Percentiles rank a stretch among this genome's conserved stretches.
Evolutionary conservation across 2,113 vertebrate species (phyloP).

Genomic region (Thinocorus orbignyianus): DNA sequence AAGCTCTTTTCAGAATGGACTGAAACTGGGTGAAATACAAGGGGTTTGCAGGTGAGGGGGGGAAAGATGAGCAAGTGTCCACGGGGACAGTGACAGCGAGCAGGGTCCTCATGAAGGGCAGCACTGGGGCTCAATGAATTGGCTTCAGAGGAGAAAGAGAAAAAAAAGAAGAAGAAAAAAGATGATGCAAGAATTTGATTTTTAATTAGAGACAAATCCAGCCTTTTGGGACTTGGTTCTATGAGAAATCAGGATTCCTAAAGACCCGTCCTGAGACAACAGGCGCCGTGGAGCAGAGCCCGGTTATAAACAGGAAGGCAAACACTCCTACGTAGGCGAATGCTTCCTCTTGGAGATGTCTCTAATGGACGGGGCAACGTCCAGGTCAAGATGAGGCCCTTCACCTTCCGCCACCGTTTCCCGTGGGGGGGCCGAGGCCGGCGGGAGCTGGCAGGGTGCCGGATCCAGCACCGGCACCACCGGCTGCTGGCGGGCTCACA

Average conservation of each 20-base stretch:
- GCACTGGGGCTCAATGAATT: rapidly evolving
- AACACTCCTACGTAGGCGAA: not conserved
- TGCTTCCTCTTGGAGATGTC: not conserved
- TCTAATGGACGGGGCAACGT: not conserved
- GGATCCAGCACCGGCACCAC: not conserved
- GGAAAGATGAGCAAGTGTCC: not conserved
- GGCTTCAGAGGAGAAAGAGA: rapidly evolving
- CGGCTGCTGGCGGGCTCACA: rapidly evolving
- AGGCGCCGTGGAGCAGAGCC: not conserved
- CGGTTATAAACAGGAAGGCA: slow-evolving; percentile 37
- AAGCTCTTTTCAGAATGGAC: not conserved
- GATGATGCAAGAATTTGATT: rapidly evolving
- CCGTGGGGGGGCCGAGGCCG: not conserved
- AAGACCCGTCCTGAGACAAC: not conserved
- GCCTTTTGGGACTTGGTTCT: not conserved
- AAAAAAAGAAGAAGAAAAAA: not conserved
- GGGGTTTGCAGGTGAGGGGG: not conserved
- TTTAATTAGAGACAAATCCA: not conserved
- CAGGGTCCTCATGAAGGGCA: rapidly evolving
- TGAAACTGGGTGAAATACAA: not conserved
- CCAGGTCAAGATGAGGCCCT: not conserved
- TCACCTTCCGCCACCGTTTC: not conserved
- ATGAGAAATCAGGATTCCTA: not conserved
- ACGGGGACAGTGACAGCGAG: not conserved
- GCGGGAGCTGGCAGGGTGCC: not conserved